Evolutionary conservation across 2,113 vertebrate species (phyloP).

Genomic region (Callopanchax toddi): DNA sequence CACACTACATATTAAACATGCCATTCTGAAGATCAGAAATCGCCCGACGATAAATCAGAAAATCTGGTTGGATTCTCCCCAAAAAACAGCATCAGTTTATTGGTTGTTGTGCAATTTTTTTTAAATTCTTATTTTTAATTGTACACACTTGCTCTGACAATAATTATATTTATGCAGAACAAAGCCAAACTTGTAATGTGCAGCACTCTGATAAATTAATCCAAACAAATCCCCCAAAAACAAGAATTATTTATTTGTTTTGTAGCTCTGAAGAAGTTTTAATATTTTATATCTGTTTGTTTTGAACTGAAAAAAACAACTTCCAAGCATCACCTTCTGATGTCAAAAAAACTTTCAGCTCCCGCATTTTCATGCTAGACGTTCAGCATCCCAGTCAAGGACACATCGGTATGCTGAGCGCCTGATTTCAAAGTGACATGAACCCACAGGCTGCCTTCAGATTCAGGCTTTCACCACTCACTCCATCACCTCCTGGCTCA

Average conservation of each 20-base stretch:
- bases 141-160: not conserved
- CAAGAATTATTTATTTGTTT: not conserved
- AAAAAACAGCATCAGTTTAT: slow-evolving; percentile 44
- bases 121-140: slow-evolving; percentile 3
- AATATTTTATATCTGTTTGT: not conserved
- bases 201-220: slow-evolving; percentile 21
- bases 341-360: slow-evolving; percentile 11
- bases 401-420: slow-evolving; percentile 1
- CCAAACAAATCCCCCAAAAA: slow-evolving; percentile 15
- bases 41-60: slow-evolving; percentile 33
- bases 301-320: not conserved
- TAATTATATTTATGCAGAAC: slow-evolving; percentile 8
- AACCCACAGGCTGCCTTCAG: slow-evolving; percentile 25
- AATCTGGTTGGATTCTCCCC: slow-evolving; percentile 43
- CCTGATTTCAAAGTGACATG: slow-evolving; percentile 4
- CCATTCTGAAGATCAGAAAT: slow-evolving; percentile 20
- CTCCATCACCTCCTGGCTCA: slow-evolving; percentile 4
- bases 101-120: slow-evolving; percentile 19
- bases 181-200: slow-evolving; percentile 9
- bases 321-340: not conserved
- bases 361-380: not conserved
- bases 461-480: slow-evolving; percentile 12
- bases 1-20: slow-evolving; percentile 62
- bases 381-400: slow-evolving; percentile 16
- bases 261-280: not conserved